phyloP scores from a whole-genome alignment of 1,140 invertebrate genomes.

The Hermetia illucens region DNA sequence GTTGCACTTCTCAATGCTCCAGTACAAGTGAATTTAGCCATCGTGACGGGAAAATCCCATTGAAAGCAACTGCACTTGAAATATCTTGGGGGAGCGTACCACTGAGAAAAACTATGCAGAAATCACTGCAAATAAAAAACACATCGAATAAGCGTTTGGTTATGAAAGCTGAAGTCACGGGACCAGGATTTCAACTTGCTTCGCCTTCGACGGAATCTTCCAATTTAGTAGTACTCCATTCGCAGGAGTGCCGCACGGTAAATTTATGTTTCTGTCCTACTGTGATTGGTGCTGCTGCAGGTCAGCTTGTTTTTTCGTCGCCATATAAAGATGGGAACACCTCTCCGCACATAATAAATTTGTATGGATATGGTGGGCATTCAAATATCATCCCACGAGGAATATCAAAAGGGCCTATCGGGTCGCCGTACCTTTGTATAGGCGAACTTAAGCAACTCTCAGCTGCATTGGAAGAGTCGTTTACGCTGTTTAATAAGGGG shows the following conservation, averaged over 20 bases:
- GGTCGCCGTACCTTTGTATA: conserved; percentile 20
- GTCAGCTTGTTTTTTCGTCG: conserved; percentile 17
- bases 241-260: conserved; percentile 24
- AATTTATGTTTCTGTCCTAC: conserved; percentile 25
- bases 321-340: conserved; percentile 13
- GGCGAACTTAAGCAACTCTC: conserved; percentile 21
- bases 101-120: conserved; percentile 19
- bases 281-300: conserved; percentile 21
- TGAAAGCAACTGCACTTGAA: conserved; percentile 21
- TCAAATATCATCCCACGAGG: conserved; percentile 18
- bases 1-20: conserved; percentile 22
- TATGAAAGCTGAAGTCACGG: conserved; percentile 19
- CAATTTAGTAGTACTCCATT: conserved; percentile 18
- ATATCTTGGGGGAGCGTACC: conserved; percentile 27
- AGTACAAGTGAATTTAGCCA: conserved; percentile 30
- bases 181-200: conserved; percentile 25
- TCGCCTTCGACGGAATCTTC: conserved; percentile 8
- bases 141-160: conserved; percentile 19
- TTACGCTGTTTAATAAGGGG: conserved; percentile 25
- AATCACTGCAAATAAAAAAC: conserved; percentile 27
- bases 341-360: conserved; percentile 2
- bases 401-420: conserved; percentile 20
- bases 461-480: conserved; percentile 14
- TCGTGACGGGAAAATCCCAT: conserved; percentile 24
- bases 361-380: conserved; percentile 25